Percentiles rank a stretch among this genome's conserved stretches.
Conservation (phyloP, 2,797 vertebrate species). For the Catamblyrhynchus diadema region DNA sequence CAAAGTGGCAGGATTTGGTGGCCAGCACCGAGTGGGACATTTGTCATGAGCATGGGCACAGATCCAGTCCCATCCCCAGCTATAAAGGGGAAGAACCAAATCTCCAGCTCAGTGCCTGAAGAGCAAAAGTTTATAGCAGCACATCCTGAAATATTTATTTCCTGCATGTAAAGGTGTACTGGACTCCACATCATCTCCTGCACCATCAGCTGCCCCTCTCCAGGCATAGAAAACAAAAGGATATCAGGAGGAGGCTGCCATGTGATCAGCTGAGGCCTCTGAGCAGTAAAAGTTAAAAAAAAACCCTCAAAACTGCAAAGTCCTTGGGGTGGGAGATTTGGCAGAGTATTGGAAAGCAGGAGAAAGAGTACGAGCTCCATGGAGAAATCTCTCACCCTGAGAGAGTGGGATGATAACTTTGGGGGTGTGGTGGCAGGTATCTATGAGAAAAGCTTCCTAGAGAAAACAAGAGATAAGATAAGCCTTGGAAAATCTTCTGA, state of each 20-base stretch:
- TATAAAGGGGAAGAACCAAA: background rate
- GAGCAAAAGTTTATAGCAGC: background rate
- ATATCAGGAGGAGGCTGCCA: background rate
- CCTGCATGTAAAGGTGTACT: background rate
- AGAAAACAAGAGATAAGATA: background rate
- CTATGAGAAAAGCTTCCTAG: background rate
- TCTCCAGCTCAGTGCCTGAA: background rate
- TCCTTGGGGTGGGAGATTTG: background rate
- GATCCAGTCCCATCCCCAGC: background rate
- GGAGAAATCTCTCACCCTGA: background rate
- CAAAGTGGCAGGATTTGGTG: background rate
- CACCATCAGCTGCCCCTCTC: background rate
- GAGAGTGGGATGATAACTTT: background rate
- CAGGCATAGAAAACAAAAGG: background rate
- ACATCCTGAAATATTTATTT: background rate
- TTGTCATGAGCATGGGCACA: rapidly evolving
- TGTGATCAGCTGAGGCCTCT: background rate
- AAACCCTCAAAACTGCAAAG: background rate
- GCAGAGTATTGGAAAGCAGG: background rate
- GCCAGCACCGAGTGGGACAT: background rate
- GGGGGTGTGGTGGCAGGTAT: background rate
- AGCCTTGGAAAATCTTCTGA: background rate
- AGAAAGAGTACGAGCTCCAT: background rate
- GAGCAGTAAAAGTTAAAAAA: background rate
- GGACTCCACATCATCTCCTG: background rate